Conservation (phyloP, 2,113 vertebrate genomes). For the Drymodes brunneopygia region DNA sequence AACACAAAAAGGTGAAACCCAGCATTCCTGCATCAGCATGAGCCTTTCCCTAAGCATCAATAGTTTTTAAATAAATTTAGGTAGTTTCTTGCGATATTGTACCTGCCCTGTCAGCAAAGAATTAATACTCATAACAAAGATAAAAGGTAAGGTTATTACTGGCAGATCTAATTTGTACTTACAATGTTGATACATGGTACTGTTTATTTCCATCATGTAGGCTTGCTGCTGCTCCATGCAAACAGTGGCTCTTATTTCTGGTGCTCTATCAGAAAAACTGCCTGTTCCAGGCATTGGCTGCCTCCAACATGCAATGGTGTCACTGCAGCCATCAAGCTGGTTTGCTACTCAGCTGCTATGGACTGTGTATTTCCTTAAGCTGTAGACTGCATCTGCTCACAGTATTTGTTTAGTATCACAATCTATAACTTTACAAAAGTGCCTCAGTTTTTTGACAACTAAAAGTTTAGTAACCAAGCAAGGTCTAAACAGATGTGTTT, state of each 20-base stretch:
- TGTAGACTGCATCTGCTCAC: neutral
- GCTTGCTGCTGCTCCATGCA: neutral
- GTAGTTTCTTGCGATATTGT: fast-evolving
- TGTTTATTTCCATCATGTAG: neutral
- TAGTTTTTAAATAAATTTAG: neutral
- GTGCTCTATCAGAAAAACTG: neutral
- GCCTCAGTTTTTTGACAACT: neutral
- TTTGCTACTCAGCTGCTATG: neutral
- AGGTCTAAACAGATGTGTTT: neutral
- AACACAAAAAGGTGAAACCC: neutral
- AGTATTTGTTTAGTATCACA: neutral
- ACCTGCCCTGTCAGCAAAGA: neutral
- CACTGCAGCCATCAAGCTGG: neutral
- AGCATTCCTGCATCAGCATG: fast-evolving
- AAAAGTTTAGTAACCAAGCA: neutral
- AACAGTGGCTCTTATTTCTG: neutral
- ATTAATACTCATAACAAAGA: neutral
- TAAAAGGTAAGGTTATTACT: neutral
- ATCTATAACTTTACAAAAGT: fast-evolving
- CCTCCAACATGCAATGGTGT: neutral
- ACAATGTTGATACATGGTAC: fast-evolving
- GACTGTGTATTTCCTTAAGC: neutral
- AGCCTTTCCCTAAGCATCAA: neutral
- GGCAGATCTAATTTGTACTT: neutral
- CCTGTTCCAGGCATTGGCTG: neutral